Evolutionary conservation across 2,113 vertebrate species (phyloP).

Genomic region (Dromas ardeola): DNA sequence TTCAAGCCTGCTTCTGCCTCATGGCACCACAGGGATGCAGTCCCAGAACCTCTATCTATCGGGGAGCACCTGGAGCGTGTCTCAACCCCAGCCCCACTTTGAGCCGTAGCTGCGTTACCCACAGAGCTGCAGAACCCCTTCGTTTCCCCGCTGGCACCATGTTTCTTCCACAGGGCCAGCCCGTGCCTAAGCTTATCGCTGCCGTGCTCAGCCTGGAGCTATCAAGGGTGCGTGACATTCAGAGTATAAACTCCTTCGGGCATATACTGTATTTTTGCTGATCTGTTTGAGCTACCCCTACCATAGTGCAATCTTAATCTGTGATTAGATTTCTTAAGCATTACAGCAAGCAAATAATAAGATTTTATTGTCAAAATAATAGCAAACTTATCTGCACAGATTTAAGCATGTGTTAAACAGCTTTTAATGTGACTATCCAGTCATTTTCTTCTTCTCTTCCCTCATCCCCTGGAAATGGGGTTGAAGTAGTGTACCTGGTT

Average conservation of each 20-base stretch:
- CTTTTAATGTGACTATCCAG: neutral
- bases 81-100: neutral
- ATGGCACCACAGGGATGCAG: neutral
- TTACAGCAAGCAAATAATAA: neutral
- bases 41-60: neutral
- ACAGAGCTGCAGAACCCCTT: neutral
- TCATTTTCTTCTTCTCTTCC: neutral
- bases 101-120: neutral
- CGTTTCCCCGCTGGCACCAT: accelerated
- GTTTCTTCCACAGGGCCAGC: neutral
- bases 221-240: neutral
- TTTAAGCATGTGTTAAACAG: neutral
- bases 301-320: neutral
- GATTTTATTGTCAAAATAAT: neutral
- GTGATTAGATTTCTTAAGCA: neutral
- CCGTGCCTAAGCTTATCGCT: neutral
- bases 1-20: neutral
- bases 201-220: neutral
- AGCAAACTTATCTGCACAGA: neutral
- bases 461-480: neutral
- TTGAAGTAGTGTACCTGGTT: neutral
- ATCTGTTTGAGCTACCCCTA: neutral
- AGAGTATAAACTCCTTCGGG: neutral
- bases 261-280: neutral
- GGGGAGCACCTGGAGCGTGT: accelerated